Evolutionary conservation across 2,888 invertebrate species (phyloP).

Genomic region (Colostygia pectinataria): DNA sequence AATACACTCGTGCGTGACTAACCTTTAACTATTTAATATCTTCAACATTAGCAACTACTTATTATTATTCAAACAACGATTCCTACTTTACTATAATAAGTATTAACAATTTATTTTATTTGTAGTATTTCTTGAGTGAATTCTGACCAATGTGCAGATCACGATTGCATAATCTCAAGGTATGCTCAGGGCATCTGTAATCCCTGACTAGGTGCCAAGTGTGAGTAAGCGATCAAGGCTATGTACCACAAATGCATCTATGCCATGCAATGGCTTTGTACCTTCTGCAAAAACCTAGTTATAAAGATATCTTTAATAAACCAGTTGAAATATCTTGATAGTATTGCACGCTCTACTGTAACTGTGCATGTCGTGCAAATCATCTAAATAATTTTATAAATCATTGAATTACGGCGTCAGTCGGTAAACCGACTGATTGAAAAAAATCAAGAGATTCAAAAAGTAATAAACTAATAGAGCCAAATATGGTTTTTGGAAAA

Average conservation of each 20-base stretch:
- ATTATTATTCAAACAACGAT: slow-evolving; percentile 3
- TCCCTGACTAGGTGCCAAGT: slow-evolving; percentile 20
- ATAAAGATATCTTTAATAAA: not conserved
- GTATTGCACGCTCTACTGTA: no score
- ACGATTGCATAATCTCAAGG: slow-evolving; percentile 21
- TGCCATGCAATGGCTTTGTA: no score
- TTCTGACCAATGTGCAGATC: slow-evolving; percentile 19
- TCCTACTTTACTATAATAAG: not conserved
- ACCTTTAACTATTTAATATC: not conserved
- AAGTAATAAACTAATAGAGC: no score
- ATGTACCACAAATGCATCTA: not conserved
- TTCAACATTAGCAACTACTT: not conserved
- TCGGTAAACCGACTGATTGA: no score
- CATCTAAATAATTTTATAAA: no score
- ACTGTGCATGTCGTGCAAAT: no score
- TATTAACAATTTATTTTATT: not conserved
- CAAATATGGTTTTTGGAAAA: no score
- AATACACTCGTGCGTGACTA: no score
- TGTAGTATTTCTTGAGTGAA: slow-evolving; percentile 4
- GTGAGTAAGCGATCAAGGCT: slow-evolving; percentile 18
- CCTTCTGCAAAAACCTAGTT: not conserved
- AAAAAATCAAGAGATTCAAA: no score
- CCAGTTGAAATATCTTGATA: no score
- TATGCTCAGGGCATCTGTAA: slow-evolving; percentile 19
- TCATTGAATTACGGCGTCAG: no score